Conservation (phyloP, 2,888 invertebrate species). For the Watsonalla binaria region DNA sequence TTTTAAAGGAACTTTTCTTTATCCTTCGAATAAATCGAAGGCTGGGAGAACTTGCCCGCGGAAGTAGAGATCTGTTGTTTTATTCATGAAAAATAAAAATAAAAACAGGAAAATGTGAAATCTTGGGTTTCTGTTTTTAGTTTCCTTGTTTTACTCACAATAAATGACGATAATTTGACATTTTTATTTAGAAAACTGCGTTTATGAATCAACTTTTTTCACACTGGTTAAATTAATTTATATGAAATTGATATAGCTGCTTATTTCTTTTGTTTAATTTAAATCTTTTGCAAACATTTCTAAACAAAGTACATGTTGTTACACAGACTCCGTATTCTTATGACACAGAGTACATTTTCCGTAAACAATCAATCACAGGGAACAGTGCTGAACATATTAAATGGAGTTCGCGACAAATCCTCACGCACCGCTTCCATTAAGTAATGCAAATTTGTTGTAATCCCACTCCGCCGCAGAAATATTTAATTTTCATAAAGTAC, state of each 20-base stretch:
- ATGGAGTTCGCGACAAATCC: constrained; percentile 66
- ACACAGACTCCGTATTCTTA: background rate
- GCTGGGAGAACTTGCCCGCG: constrained; percentile 70
- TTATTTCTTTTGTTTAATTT: no score
- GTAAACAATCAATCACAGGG: constrained; percentile 45
- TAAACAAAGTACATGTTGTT: no score
- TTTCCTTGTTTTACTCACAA: constrained; percentile 32
- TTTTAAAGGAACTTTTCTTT: constrained; percentile 76
- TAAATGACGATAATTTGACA: constrained; percentile 19
- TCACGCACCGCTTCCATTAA: constrained; percentile 74
- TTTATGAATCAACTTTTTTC: no score
- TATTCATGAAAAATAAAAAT: constrained; percentile 71
- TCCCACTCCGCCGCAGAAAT: constrained; percentile 69
- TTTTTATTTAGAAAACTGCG: no score
- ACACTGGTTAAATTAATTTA: no score
- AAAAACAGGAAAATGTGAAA: constrained; percentile 61
- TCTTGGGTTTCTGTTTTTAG: constrained; percentile 40
- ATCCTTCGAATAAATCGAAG: constrained; percentile 77
- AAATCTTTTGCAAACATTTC: no score
- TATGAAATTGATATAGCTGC: no score
- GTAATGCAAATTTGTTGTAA: constrained; percentile 78
- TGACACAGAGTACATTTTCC: background rate
- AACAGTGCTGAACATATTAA: constrained; percentile 38
- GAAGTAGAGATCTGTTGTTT: constrained; percentile 76
- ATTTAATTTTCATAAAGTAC: constrained; percentile 79